phyloP scores from a whole-genome alignment of 2,113 vertebrate genomes.

The Pterocles orientalis region DNA sequence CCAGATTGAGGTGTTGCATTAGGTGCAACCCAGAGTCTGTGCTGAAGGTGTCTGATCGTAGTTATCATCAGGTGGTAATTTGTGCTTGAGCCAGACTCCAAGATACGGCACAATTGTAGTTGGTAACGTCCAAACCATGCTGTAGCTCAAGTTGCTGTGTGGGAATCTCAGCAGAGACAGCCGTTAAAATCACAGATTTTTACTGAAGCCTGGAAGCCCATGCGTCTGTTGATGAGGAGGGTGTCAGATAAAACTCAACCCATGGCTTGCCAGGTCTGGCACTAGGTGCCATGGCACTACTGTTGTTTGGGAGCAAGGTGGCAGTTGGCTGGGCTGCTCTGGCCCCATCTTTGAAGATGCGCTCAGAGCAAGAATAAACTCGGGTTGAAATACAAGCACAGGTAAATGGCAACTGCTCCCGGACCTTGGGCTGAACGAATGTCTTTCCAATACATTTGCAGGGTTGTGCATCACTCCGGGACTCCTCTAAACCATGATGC shows the following conservation, averaged over 20 bases:
- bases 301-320: accelerated
- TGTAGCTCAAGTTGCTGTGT: accelerated
- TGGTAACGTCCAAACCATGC: neutral
- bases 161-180: neutral
- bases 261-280: neutral
- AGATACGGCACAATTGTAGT: neutral
- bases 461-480: neutral
- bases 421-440: neutral
- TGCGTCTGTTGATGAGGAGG: neutral
- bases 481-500: neutral
- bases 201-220: neutral
- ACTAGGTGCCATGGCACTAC: neutral
- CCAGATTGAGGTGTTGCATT: neutral
- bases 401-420: neutral
- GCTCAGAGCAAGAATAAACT: neutral
- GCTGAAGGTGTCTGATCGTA: neutral
- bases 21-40: neutral
- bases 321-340: neutral
- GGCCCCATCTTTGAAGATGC: neutral
- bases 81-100: neutral
- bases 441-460: neutral
- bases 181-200: neutral
- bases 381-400: neutral
- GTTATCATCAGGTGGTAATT: neutral
- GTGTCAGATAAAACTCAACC: neutral